These are phyloP conservation scores for Thaumetopoea pityocampa DNA, from an alignment of 1,140 invertebrate species.

Conservation along the genomic window DNA sequence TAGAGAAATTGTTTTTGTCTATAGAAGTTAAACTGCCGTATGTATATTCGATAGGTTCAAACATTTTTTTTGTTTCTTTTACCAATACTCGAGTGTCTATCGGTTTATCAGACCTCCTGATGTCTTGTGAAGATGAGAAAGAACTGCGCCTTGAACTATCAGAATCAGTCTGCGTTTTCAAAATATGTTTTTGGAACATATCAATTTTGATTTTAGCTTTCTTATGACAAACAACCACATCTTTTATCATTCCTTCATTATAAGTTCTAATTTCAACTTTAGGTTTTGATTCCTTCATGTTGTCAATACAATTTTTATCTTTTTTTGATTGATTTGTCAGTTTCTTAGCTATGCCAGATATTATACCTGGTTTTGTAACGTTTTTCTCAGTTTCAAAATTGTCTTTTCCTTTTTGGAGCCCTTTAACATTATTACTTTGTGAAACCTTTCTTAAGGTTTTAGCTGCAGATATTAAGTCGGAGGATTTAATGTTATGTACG, in stretches of 20 bases:
- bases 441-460: constrained; percentile 33
- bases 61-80: constrained; percentile 48
- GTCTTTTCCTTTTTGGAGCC: neutral
- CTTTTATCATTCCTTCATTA: constrained; percentile 45
- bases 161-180: constrained; percentile 49
- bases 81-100: constrained; percentile 28
- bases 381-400: constrained; percentile 19
- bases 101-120: constrained; percentile 22
- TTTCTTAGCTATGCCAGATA: constrained; percentile 52
- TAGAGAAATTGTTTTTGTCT: constrained; percentile 28
- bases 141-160: constrained; percentile 49
- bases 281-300: constrained; percentile 46
- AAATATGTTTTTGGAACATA: constrained; percentile 70
- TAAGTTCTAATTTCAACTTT: constrained; percentile 71
- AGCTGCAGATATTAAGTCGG: constrained; percentile 39
- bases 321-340: constrained; percentile 61
- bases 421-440: constrained; percentile 1
- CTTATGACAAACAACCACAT: constrained; percentile 53
- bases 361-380: constrained; percentile 38
- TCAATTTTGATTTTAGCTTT: constrained; percentile 71
- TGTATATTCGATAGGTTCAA: constrained; percentile 37
- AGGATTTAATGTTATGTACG: constrained; percentile 43
- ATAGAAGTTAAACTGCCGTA: constrained; percentile 29
- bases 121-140: constrained; percentile 43
- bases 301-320: constrained; percentile 40